Conservation (phyloP, 2,888 invertebrate genomes). For the Cordylochernes scorpioides region DNA sequence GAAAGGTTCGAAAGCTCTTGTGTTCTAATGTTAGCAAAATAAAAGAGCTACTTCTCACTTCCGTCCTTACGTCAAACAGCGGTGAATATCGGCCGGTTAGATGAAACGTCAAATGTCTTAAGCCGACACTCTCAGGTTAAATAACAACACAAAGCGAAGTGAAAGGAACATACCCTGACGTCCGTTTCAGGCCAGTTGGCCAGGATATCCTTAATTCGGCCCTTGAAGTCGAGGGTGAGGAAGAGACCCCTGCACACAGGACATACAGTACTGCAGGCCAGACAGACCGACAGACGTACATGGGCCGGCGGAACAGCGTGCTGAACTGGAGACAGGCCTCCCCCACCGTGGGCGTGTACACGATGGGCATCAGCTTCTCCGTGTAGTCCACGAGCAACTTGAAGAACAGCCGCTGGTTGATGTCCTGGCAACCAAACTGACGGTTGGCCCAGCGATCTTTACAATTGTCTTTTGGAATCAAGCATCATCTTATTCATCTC, state of each 20-base stretch:
- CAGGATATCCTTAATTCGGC: conserved; percentile 65
- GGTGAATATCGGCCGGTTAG: no score
- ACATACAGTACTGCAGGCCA: neutral
- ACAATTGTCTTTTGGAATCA: no score
- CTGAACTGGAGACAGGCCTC: conserved; percentile 91
- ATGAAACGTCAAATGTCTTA: no score
- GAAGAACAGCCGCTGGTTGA: conserved; percentile 88
- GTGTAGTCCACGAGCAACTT: conserved; percentile 61
- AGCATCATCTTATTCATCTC: no score
- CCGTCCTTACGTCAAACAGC: no score
- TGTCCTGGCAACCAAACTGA: conserved; percentile 36
- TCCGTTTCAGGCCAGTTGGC: conserved; percentile 52
- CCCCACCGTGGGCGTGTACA: conserved; percentile 97
- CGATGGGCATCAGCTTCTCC: conserved; percentile 75
- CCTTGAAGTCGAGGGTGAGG: conserved; percentile 40
- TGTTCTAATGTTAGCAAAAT: no score
- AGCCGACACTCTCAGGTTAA: no score
- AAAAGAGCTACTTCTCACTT: no score
- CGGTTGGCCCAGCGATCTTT: no score
- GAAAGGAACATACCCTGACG: conserved; percentile 24
- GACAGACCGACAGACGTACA: conserved; percentile 23
- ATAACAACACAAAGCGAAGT: no score
- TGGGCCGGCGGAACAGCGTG: conserved; percentile 59
- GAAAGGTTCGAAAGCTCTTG: no score
- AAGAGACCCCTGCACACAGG: conserved; percentile 41